Evolutionary conservation across 2,113 vertebrate genomes (phyloP), one percentile per base, ranked within the genome.

Genomic region (Mormoops blainvillei): DNA sequence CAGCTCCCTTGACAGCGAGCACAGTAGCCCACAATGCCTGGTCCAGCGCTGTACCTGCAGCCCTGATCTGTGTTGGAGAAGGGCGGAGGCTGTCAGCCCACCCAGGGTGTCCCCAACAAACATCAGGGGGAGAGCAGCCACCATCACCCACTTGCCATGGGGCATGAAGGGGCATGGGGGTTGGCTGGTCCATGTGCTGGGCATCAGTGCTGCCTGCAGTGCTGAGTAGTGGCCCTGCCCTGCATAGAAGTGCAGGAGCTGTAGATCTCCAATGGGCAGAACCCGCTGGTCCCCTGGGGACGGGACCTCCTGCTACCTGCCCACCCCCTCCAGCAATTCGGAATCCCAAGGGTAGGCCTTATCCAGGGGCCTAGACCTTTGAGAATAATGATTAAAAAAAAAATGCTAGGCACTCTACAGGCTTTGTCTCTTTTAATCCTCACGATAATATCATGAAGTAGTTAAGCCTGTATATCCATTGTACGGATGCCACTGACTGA

Each of bases 41-140:
- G 98, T 99, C 99, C 61, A 99, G 98, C 0, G 98, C 98, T 11
- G 98, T 97, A 24, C 99, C 99, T 1, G 98, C 99, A 5, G 99
- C 99, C 52, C 98, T 98, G 43, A 99, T 98, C 97, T 99, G 99
- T 52, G 98, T 81, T 99, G 98, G 56, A 99, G 98, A 82, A 99
- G 98, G 0, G 98, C 97, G 0, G 99, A 99, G 74, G 98, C 98
- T 24, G 99, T 98, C 48, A 99, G 98, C 26, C 99, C 98, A 38
- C 99, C 99, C 26, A 99, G 98, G 0, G 99, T 99, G 97, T 99
- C 99, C 43, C 99, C 99, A 0, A 99, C 99, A 36, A 99, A 99
- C 74, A 99, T 99, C 88, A 99, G 98, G 82, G 99, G 99, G 98
- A 99, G 99, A 0, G 99, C 99, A 0, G 99, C 99, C 94, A 99